phyloP scores from a whole-genome alignment of 53 echinoderm and acorn worm genomes.

The Mesocentrotus franciscanus region DNA sequence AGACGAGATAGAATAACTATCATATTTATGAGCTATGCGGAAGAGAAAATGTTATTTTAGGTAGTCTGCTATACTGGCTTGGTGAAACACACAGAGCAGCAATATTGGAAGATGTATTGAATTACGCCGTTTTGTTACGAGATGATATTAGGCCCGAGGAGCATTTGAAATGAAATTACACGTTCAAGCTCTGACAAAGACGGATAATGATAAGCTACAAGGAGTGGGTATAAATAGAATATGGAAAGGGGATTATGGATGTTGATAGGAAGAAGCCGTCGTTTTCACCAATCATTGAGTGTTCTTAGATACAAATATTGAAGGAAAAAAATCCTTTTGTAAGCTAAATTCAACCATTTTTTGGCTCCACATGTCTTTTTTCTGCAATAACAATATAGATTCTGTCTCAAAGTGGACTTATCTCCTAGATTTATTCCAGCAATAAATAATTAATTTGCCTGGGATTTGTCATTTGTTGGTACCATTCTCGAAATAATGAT shows the following conservation, averaged over 20 bases:
- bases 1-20: not conserved
- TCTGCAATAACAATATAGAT: too few species aligned
- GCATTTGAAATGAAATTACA: conserved; percentile 26
- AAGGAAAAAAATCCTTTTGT: too few species aligned
- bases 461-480: too few species aligned
- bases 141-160: conserved; percentile 21
- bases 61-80: not conserved
- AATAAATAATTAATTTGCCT: too few species aligned
- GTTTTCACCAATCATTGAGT: too few species aligned
- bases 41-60: not conserved
- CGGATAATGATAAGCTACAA: not conserved
- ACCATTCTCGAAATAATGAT: too few species aligned
- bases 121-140: conserved; percentile 22
- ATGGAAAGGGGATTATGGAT: not conserved
- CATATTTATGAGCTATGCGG: not conserved
- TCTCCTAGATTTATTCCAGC: too few species aligned
- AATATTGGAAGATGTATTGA: not conserved
- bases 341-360: too few species aligned
- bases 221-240: not conserved
- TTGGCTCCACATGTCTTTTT: too few species aligned
- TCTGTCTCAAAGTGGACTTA: too few species aligned
- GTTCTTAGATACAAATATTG: too few species aligned
- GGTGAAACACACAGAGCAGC: not conserved
- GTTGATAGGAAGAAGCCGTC: too few species aligned
- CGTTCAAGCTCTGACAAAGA: not conserved